These are phyloP conservation scores for Iguana delicatissima DNA, from an alignment of 2,797 vertebrate species.

Conservation along the genomic window DNA sequence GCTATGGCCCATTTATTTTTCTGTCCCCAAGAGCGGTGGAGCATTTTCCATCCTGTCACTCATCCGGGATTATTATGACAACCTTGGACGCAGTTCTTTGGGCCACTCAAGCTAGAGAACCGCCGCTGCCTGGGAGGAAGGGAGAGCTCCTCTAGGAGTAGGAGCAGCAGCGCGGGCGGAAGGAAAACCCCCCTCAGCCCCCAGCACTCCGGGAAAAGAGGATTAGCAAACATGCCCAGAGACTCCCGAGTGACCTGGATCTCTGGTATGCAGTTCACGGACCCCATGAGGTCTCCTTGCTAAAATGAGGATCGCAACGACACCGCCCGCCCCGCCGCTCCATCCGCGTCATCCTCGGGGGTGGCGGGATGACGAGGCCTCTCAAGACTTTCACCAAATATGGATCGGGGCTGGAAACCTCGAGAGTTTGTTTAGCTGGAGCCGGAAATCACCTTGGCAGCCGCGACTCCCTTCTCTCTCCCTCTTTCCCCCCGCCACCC, in stretches of 20 bases:
- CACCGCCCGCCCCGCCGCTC: too few relatives aligned
- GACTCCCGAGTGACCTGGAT: conserved; percentile 57
- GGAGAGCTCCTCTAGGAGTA: too few relatives aligned
- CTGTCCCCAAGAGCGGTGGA: background rate
- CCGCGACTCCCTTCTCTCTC: background rate
- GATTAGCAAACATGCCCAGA: conserved; percentile 31
- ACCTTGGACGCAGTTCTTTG: background rate
- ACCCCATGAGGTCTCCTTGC: conserved; percentile 16
- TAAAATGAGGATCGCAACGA: background rate
- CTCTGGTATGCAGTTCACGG: conserved; percentile 50
- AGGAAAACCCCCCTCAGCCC: background rate
- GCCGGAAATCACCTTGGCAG: conserved; percentile 38
- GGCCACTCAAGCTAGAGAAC: background rate
- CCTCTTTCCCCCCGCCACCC: background rate
- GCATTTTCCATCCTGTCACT: background rate
- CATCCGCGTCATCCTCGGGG: background rate
- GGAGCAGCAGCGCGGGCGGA: background rate
- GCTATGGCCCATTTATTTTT: background rate
- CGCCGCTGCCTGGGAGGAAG: background rate
- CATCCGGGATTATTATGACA: background rate
- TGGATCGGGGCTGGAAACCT: conserved; percentile 70
- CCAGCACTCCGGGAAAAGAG: background rate
- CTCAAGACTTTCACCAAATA: conserved; percentile 78
- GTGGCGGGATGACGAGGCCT: conserved; percentile 65
- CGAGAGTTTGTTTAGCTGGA: conserved; percentile 14